Base-by-base conservation (phyloP, 30 jellyfish, hydroid and myxozoan genomes). In the Hydractinia symbiolongicarpus region DNA sequence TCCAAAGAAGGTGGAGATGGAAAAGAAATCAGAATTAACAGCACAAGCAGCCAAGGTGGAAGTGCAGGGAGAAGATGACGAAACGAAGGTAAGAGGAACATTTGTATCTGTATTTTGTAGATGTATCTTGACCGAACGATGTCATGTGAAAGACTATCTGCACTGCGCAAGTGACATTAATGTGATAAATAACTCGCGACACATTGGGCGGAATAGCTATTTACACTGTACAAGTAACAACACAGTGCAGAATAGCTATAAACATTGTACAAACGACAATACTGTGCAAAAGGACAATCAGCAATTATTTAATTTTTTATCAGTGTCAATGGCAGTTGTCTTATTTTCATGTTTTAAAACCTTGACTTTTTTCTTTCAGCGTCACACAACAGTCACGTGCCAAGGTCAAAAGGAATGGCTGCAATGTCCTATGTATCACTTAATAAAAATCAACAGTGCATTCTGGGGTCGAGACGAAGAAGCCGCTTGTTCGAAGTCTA, bases 381-480 rank as follows among this genome's bases (percentile, higher is more conserved):
- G 78, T 15, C 73, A 61, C 5, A 16, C 67, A 8, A 92, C 86
- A n/a, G 40, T 93, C 70, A 95, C 90, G 8, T 93, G 98, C 74
- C 96, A 93, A 84, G 97, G 96, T 50, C 95, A 94, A 61, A 76
- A 75, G 5, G 91, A 83, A 50, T 81, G 94, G 67, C 73, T 94
- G 60, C 77, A 75, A 69, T 94, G 99, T 66, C 95, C 94, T 5
- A 84, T 64, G 61, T 94, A 94, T 84, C 97, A 94, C 73, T 95
- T 96, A 49, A 88, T 94, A 58, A 68, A 88, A n/a, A 80, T 94
- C 5, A 82, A 76, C 4, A 76, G 83, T 79, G 99, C 95, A 40
- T 94, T 94, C 77, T 94, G 99, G 99, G 99, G 99, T 9, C 88
- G 99, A 77, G 96, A 94, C 67, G 96, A 88, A 79, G 82, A 56